Base-by-base conservation (phyloP, 2,888 invertebrate genomes). In the Bruchidius siliquastri region DNA sequence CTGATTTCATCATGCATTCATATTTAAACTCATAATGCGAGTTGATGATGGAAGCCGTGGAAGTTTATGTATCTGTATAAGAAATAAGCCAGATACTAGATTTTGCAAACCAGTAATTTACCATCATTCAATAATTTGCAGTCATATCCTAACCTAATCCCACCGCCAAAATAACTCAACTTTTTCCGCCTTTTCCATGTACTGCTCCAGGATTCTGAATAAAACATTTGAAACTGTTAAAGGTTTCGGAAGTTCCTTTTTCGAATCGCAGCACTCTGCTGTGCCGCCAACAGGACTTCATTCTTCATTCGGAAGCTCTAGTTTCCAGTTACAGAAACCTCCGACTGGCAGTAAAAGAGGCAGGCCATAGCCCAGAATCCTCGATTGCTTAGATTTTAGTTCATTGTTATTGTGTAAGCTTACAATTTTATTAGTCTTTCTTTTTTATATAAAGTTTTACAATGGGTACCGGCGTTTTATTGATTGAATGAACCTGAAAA, bases 241-340 rank as follows among this genome's bases (percentile, higher is more conserved):
- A 26, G 26, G 26, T 26, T 26, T 26, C 26, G 26, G 26, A 26
- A 26, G 26, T 26, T 26, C 26, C 26, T 26, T 26, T 26, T 26
- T 26, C 26, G 26, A 26, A 26, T 26, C 26, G 26, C 26, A 26
- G 26, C 26, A 26, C 26, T 26, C 49, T 49, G 18, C 13, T 49
- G 49, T 49, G 49, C 49, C 3, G 49, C 49, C 49, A 49, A 13
- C 13, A 49, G 49, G 49, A 13, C 8, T 49, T 71, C 71, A 73
- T 20, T 1, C 26, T 71, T 26, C 71, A 72, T 20, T 70, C 22
- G 49, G 20, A 13, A 8, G 49, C 49, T n/a, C 68, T 72, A n/a
- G 67, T 79, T 93, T 93, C 86, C 91, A 92, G 81, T 88, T 93
- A 68, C 92, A 93, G 86, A 92, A 92, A 81, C 93, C 93, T 30